A percentile compares a stretch with the other conserved stretches of the same genome.
phyloP scores from a whole-genome alignment of 2,888 invertebrate species.

The Rotaria magnacalcarata region DNA sequence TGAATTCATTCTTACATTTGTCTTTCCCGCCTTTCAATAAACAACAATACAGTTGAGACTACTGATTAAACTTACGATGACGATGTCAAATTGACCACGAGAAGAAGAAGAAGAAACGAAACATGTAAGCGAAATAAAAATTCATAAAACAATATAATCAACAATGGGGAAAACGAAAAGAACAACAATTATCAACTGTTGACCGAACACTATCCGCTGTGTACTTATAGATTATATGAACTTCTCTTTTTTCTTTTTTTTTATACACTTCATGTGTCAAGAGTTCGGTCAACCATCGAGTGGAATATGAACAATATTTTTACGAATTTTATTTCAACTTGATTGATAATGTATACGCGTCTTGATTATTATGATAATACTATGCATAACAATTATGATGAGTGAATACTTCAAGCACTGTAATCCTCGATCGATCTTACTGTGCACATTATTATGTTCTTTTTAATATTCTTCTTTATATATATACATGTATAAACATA shows the following conservation, averaged over 20 bases:
- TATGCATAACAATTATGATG: neutral
- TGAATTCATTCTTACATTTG: neutral
- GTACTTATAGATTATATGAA: neutral
- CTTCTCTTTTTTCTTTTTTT: neutral
- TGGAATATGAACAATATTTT: neutral
- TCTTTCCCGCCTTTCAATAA: slow-evolving; percentile 3
- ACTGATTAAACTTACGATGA: neutral
- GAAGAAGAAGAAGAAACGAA: neutral
- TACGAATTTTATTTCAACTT: neutral
- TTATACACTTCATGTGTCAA: neutral
- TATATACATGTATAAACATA: neutral
- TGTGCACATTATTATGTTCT: neutral
- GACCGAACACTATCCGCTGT: neutral
- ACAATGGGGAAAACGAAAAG: neutral
- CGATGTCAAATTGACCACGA: neutral
- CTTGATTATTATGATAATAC: slow-evolving; percentile 19
- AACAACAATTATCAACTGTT: neutral
- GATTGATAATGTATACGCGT: neutral
- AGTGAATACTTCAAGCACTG: neutral
- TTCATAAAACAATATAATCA: neutral
- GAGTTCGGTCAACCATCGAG: neutral
- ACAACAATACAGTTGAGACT: neutral
- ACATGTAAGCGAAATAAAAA: neutral
- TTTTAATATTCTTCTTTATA: neutral
- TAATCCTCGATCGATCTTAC: neutral